Percentiles rank a stretch among this genome's conserved stretches.
Evolutionary conservation across 1,140 invertebrate genomes (phyloP).

Genomic region (Microplitis demolitor): DNA sequence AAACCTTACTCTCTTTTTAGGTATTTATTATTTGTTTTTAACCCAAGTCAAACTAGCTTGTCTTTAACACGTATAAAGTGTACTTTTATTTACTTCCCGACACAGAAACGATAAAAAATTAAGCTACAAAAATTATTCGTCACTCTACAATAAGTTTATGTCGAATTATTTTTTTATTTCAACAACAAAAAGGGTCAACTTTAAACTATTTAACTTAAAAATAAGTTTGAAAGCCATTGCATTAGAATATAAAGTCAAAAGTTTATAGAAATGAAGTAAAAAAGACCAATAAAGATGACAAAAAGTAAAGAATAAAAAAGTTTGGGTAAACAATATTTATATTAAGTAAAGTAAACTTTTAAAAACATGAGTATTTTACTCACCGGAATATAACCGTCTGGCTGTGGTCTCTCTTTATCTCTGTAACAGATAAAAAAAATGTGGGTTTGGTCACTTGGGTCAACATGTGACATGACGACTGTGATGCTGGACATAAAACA

Average conservation of each 20-base stretch:
- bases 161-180: too few species aligned
- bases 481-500: too few species aligned
- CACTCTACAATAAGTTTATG: too few species aligned
- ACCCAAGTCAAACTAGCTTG: too few species aligned
- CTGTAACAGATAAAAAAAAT: conserved; percentile 45
- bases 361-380: conserved; percentile 34
- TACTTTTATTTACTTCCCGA: too few species aligned
- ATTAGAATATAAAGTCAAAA: background rate
- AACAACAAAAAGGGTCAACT: too few species aligned
- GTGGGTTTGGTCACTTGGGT: conserved; percentile 35
- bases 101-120: too few species aligned
- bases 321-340: conserved; percentile 19
- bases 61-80: too few species aligned
- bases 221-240: too few species aligned
- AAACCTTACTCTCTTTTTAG: background rate
- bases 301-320: background rate
- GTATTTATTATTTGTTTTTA: conserved; percentile 22
- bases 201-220: too few species aligned
- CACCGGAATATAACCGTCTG: conserved; percentile 60
- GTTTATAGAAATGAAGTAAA: background rate
- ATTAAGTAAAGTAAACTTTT: conserved; percentile 1
- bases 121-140: too few species aligned
- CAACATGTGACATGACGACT: too few species aligned
- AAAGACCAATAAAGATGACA: background rate
- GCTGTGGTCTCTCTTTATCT: conserved; percentile 53